Conservation (phyloP, 2,888 invertebrate species). For the Tachystola acroxantha region DNA sequence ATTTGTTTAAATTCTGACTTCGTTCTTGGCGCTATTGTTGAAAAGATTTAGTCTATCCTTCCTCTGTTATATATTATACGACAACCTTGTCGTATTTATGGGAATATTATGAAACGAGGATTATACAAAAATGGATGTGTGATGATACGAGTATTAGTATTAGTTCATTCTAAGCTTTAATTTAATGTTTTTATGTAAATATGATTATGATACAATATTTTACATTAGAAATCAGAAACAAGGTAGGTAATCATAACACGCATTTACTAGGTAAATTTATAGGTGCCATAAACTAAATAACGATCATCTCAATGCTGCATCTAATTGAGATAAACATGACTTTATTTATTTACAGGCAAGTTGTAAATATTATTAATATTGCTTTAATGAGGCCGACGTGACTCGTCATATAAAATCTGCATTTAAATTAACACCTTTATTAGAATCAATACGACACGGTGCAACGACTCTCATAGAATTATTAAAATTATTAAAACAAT, state of each 20-base stretch:
- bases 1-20: slow-evolving; percentile 37
- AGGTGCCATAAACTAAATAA: slow-evolving; percentile 23
- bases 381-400: slow-evolving; percentile 26
- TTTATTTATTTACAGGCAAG: slow-evolving; percentile 29
- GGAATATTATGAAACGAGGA: no score
- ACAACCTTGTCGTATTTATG: no score
- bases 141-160: no score
- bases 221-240: neutral
- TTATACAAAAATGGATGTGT: no score
- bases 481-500: no score
- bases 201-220: neutral
- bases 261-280: no score
- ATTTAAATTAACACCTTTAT: slow-evolving; percentile 24
- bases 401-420: slow-evolving; percentile 30
- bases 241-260: slow-evolving; percentile 32
- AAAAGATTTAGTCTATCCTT: no score
- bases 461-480: no score
- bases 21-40: slow-evolving; percentile 19
- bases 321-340: slow-evolving; percentile 31
- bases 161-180: no score
- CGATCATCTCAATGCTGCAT: slow-evolving; percentile 21
- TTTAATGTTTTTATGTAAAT: no score
- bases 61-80: no score
- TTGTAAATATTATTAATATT: slow-evolving; percentile 30
- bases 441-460: no score